Evolutionary conservation across 2,113 vertebrate species (phyloP).

Genomic region (Taurulus bubalis): DNA sequence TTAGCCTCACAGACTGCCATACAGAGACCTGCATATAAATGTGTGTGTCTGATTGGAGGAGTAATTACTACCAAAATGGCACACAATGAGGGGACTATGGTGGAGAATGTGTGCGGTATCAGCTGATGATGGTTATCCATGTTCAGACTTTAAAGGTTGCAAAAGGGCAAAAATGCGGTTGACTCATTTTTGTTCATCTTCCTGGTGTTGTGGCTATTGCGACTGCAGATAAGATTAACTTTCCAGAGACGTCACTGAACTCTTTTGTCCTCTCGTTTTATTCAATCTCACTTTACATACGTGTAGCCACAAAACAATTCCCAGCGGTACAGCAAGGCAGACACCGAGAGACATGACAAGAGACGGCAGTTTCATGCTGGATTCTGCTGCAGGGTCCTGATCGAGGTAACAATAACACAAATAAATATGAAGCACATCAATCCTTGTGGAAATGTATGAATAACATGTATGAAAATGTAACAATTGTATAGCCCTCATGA

Average conservation of each 20-base stretch:
- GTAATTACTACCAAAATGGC: slow-evolving; percentile 49
- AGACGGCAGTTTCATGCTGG: background rate
- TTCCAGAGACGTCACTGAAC: slow-evolving; percentile 24
- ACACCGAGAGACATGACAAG: slow-evolving; percentile 6
- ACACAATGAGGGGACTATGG: slow-evolving; percentile 19
- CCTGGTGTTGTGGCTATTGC: background rate
- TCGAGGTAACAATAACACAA: background rate
- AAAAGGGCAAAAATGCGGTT: slow-evolving; percentile 67
- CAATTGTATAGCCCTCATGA: background rate
- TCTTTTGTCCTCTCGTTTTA: slow-evolving; percentile 64
- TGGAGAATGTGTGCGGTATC: slow-evolving; percentile 3
- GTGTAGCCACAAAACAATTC: slow-evolving; percentile 37
- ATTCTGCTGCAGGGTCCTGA: background rate
- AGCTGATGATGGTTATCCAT: slow-evolving; percentile 52
- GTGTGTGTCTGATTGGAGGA: slow-evolving; percentile 25
- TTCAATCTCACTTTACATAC: slow-evolving; percentile 67
- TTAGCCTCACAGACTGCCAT: slow-evolving; percentile 2
- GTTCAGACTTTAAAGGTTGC: slow-evolving; percentile 70
- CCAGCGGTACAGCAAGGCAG: slow-evolving; percentile 35
- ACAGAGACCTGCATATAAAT: background rate
- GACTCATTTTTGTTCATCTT: slow-evolving; percentile 19
- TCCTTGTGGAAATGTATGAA: background rate
- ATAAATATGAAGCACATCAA: slow-evolving; percentile 8
- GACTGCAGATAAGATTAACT: slow-evolving; percentile 44
- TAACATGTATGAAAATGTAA: background rate